Evolutionary conservation across 2,888 invertebrate species (phyloP).

Genomic region (Caprella mutica): DNA sequence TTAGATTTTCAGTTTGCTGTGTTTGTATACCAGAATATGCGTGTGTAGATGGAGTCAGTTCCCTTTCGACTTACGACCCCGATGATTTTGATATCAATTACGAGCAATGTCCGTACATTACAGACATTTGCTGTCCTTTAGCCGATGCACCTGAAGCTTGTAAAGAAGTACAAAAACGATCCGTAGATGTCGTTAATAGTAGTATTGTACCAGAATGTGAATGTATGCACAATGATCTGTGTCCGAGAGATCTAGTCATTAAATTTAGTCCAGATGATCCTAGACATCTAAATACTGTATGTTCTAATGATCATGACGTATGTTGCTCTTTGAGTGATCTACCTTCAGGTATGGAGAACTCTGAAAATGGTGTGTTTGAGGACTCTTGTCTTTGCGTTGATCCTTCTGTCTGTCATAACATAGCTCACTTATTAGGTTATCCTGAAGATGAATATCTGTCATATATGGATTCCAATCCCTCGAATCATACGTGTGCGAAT

Average conservation of each 20-base stretch:
- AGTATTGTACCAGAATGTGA: constrained; percentile 1
- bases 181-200: neutral
- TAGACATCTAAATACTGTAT: constrained; percentile 5
- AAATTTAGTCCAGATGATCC: constrained; percentile 7
- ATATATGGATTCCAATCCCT: neutral
- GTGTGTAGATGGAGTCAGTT: constrained; percentile 54
- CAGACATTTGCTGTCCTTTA: constrained; percentile 1
- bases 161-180: neutral
- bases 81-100: constrained; percentile 47
- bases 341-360: neutral
- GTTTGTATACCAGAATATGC: constrained; percentile 67
- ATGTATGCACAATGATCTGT: constrained; percentile 4
- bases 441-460: constrained; percentile 2
- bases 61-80: constrained; percentile 56
- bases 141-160: constrained; percentile 3
- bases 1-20: constrained; percentile 41
- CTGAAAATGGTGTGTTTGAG: neutral
- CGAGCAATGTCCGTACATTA: neutral
- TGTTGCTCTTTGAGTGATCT: constrained; percentile 4
- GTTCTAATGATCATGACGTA: constrained; percentile 2
- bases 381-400: neutral
- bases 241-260: constrained; percentile 8
- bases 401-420: constrained; percentile 9
- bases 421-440: constrained; percentile 2
- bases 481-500: constrained; percentile 1